These are phyloP conservation scores for Drosophila bocqueti DNA, from an alignment of 1,140 invertebrate species.

Conservation along the genomic window DNA sequence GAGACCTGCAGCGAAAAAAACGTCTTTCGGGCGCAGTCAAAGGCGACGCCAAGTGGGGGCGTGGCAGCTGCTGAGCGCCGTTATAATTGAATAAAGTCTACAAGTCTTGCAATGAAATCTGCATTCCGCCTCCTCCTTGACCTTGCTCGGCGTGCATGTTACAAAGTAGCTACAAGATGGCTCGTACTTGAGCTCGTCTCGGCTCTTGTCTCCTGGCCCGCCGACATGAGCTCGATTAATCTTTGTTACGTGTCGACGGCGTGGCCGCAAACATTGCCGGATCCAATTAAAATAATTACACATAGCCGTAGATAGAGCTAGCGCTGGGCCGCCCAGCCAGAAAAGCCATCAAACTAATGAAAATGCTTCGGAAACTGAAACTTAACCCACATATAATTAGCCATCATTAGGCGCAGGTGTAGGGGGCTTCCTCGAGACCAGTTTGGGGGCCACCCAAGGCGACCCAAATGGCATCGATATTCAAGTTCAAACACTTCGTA, in stretches of 20 bases:
- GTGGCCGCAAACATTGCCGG: constrained; percentile 40
- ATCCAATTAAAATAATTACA: constrained; percentile 80
- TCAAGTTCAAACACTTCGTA: constrained; percentile 37
- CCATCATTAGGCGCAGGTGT: constrained; percentile 58
- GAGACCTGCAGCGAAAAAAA: constrained; percentile 15
- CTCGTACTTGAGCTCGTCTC: constrained; percentile 7
- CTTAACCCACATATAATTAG: constrained; percentile 78
- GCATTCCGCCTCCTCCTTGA: constrained; percentile 29
- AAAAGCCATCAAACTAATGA: constrained; percentile 69
- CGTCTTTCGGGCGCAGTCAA: constrained; percentile 11
- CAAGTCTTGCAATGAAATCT: constrained; percentile 14
- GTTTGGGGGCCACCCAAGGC: constrained; percentile 33
- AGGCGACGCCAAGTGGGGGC: constrained; percentile 14
- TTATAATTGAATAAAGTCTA: constrained; percentile 23
- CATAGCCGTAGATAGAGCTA: background rate
- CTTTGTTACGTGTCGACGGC: constrained; percentile 57
- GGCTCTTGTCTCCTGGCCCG: constrained; percentile 30
- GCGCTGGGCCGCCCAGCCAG: constrained; percentile 19
- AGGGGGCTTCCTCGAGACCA: constrained; percentile 27
- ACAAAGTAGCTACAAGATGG: constrained; percentile 23
- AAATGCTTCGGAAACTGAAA: constrained; percentile 60
- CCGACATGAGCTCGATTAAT: constrained; percentile 66
- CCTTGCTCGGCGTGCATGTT: constrained; percentile 30
- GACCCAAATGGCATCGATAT: constrained; percentile 7
- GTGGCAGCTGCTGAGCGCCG: constrained; percentile 12